These are phyloP conservation scores for Eremobia ochroleuca DNA, from an alignment of 2,888 invertebrate species.

Conservation along the genomic window DNA sequence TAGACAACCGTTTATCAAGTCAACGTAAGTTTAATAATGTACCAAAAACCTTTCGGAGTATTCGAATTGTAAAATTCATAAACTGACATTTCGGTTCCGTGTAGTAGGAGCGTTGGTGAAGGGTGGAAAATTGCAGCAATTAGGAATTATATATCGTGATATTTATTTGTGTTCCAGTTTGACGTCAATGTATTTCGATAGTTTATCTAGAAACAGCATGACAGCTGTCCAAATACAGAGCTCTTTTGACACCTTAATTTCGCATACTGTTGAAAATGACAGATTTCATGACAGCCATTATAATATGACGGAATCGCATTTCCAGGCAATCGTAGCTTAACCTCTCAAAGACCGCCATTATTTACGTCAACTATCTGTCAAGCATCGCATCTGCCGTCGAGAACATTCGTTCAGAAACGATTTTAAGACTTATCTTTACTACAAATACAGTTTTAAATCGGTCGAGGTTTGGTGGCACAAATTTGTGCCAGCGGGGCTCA, in stretches of 20 bases:
- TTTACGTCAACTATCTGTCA: too few species aligned
- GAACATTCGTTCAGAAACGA: too few species aligned
- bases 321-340: too few species aligned
- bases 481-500: too few species aligned
- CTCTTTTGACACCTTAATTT: background rate
- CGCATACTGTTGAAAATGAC: too few species aligned
- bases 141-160: background rate
- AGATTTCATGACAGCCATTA: background rate
- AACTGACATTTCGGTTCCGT: background rate
- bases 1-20: background rate
- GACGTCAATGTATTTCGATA: background rate
- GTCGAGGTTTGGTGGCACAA: too few species aligned
- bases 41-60: background rate
- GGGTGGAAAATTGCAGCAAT: background rate
- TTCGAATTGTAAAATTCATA: constrained; percentile 16
- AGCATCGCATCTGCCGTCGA: too few species aligned
- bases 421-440: too few species aligned
- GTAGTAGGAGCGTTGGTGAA: background rate
- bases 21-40: background rate
- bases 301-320: background rate
- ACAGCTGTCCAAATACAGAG: background rate
- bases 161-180: too few species aligned
- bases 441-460: too few species aligned
- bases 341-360: too few species aligned
- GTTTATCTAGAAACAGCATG: background rate